phyloP scores from a whole-genome alignment of 2,888 invertebrate genomes.

The Dorcus hopei region DNA sequence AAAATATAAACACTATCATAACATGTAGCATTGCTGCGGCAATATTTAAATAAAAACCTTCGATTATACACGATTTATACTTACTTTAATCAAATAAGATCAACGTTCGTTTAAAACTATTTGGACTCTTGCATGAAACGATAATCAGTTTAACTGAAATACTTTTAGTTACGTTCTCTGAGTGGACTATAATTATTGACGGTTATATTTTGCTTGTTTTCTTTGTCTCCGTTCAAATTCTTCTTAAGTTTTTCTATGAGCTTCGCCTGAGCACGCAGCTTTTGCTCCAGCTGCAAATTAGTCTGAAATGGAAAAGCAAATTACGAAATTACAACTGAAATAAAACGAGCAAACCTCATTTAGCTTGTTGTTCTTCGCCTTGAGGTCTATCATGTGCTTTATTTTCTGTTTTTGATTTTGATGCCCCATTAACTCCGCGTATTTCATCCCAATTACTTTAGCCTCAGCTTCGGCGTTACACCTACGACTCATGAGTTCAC shows the following conservation, averaged over 20 bases:
- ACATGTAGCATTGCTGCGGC: too few species aligned
- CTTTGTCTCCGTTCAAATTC: slow-evolving; percentile 41
- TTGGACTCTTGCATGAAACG: too few species aligned
- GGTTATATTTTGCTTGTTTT: slow-evolving; percentile 49
- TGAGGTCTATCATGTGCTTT: slow-evolving; percentile 53
- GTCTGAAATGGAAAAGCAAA: slow-evolving; percentile 30
- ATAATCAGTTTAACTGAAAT: too few species aligned
- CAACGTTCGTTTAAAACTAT: too few species aligned
- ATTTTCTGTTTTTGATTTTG: slow-evolving; percentile 65
- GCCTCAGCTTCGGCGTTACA: slow-evolving; percentile 50
- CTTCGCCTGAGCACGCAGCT: slow-evolving; percentile 39
- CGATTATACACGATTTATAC: too few species aligned
- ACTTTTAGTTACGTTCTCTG: slow-evolving; percentile 47
- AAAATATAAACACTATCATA: too few species aligned
- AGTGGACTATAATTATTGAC: slow-evolving; percentile 44
- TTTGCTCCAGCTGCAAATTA: slow-evolving; percentile 38
- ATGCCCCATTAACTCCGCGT: slow-evolving; percentile 60
- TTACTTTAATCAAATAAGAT: too few species aligned
- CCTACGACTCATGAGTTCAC: slow-evolving; percentile 42
- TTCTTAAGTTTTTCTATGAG: slow-evolving; percentile 48
- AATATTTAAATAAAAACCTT: too few species aligned
- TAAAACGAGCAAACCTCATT: slow-evolving; percentile 43
- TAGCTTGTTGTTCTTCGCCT: slow-evolving; percentile 49
- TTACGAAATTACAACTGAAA: neutral
- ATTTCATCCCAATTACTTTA: slow-evolving; percentile 54